A percentile compares a stretch with the other conserved stretches of the same genome.
Conservation (phyloP, 2,888 invertebrate species). For the Himalopsyche japonica region DNA sequence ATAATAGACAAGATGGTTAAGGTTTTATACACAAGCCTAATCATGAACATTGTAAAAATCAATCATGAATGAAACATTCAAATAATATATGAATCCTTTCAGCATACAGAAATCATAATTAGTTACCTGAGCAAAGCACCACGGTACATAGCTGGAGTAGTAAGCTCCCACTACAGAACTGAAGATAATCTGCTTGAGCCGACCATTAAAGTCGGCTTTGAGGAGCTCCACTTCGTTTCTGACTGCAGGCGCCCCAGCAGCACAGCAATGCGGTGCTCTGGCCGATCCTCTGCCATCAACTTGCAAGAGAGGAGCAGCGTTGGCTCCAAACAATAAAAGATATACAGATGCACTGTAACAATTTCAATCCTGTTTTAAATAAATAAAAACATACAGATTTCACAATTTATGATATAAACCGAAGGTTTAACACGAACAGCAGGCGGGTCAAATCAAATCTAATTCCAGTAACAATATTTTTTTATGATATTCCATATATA, state of each 20-base stretch:
- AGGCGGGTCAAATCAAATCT: too few relatives aligned
- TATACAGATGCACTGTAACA: constrained; percentile 72
- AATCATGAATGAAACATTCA: too few relatives aligned
- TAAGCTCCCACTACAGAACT: constrained; percentile 83
- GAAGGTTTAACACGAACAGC: too few relatives aligned
- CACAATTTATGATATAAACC: too few relatives aligned
- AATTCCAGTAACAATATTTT: too few relatives aligned
- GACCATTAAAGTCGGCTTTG: constrained; percentile 83
- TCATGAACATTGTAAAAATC: not conserved
- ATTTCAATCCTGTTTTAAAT: not conserved
- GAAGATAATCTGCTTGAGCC: constrained; percentile 87
- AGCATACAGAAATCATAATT: not conserved
- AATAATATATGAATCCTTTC: not conserved
- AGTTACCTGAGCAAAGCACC: constrained; percentile 82
- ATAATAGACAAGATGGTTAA: too few relatives aligned
- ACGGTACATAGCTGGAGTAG: constrained; percentile 86
- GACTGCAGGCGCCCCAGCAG: constrained; percentile 69
- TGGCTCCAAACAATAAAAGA: constrained; percentile 79
- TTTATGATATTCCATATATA: too few relatives aligned
- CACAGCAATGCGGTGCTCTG: constrained; percentile 73
- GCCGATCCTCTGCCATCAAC: constrained; percentile 58
- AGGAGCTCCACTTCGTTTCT: constrained; percentile 85
- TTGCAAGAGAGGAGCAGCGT: constrained; percentile 77
- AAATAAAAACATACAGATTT: too few relatives aligned
- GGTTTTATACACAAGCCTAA: too few relatives aligned